These are phyloP conservation scores for Phyllotis vaccarum DNA, from an alignment of 2,797 vertebrate genomes.

Conservation along the genomic window DNA sequence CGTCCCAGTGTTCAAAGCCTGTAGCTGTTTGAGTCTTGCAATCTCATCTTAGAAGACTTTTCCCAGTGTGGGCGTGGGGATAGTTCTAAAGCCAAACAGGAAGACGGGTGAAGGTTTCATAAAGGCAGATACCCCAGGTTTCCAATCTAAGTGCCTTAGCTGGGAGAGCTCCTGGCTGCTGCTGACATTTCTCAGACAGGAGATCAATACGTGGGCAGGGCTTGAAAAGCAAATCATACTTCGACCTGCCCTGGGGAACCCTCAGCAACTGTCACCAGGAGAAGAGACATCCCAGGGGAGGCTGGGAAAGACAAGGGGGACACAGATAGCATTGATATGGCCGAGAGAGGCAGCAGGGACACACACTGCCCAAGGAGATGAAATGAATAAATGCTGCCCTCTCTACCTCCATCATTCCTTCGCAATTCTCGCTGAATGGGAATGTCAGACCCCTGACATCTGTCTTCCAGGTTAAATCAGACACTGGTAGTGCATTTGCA, in stretches of 20 bases:
- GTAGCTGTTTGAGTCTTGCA: conserved; percentile 74
- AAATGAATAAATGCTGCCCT: conserved; percentile 28
- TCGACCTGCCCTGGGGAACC: conserved; percentile 71
- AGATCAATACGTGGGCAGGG: conserved; percentile 78
- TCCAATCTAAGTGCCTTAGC: conserved; percentile 74
- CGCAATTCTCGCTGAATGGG: conserved; percentile 36
- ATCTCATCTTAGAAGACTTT: conserved; percentile 81
- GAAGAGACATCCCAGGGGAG: conserved; percentile 70
- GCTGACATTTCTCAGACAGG: conserved; percentile 83
- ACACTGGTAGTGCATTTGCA: background rate
- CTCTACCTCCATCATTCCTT: background rate
- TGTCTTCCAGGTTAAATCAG: conserved; percentile 57
- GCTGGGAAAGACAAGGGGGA: conserved; percentile 59
- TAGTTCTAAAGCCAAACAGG: conserved; percentile 79
- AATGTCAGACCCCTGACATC: conserved; percentile 46
- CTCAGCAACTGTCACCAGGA: conserved; percentile 67
- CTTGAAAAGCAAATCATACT: conserved; percentile 72
- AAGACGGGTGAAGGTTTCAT: conserved; percentile 69
- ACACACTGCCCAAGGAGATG: conserved; percentile 66
- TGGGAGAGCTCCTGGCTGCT: conserved; percentile 70
- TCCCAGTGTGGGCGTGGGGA: conserved; percentile 68
- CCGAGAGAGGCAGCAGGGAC: background rate
- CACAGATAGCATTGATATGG: conserved; percentile 68
- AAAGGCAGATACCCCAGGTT: conserved; percentile 73
- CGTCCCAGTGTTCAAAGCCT: conserved; percentile 74